Conservation (phyloP, 2,797 vertebrate species). For the Syngnathus acus region DNA sequence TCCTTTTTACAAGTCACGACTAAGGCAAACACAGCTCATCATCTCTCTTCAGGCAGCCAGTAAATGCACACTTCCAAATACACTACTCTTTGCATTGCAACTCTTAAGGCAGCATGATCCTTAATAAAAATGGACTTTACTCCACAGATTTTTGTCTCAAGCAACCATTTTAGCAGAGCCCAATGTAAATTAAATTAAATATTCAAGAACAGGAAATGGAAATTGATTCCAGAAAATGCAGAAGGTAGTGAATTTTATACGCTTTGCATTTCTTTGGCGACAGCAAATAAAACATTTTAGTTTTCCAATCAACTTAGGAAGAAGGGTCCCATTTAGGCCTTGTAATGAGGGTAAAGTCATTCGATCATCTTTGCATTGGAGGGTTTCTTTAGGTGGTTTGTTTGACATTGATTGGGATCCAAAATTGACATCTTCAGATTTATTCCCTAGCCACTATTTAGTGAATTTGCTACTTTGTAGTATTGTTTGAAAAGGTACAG, state of each 20-base stretch:
- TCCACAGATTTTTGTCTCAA: slow-evolving; percentile 9
- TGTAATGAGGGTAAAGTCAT: slow-evolving; percentile 7
- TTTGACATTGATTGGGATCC: too few species aligned
- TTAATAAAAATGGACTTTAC: slow-evolving; percentile 10
- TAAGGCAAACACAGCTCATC: slow-evolving; percentile 77
- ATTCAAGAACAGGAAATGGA: background rate
- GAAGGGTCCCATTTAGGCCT: slow-evolving; percentile 1
- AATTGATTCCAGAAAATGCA: background rate
- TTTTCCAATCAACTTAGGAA: background rate
- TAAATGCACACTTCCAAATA: slow-evolving; percentile 60
- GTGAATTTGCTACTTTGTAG: background rate
- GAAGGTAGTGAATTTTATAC: background rate
- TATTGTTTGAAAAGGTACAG: background rate
- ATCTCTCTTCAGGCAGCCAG: slow-evolving; percentile 61
- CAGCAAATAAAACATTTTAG: background rate
- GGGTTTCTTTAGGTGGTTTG: too few species aligned
- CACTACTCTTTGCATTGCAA: slow-evolving; percentile 40
- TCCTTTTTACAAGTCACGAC: slow-evolving; percentile 87
- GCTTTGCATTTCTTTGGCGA: background rate
- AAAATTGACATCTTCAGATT: too few species aligned
- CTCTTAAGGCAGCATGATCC: slow-evolving; percentile 19
- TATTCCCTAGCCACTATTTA: background rate
- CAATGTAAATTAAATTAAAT: background rate
- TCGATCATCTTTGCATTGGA: slow-evolving; percentile 20
- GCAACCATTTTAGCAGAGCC: slow-evolving; percentile 9